These are phyloP conservation scores for Bradysia coprophila DNA, from an alignment of 1,140 invertebrate genomes.

Conservation along the genomic window DNA sequence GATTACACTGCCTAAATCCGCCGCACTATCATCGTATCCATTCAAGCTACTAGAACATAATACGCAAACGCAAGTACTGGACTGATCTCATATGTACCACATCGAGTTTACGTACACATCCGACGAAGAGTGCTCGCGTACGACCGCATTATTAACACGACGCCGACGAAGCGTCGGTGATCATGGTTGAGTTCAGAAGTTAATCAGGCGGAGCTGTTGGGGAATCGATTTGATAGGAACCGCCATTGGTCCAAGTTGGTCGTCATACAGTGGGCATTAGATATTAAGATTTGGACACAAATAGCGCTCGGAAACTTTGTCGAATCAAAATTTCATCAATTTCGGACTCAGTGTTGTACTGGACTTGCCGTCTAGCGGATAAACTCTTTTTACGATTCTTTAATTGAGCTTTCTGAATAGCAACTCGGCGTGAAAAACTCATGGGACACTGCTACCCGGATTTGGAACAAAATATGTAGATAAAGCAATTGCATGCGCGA, in stretches of 20 bases:
- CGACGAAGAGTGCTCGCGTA: too few species aligned
- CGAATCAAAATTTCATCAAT: too few species aligned
- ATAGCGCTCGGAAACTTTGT: slow-evolving; percentile 69
- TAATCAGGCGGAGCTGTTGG: slow-evolving; percentile 28
- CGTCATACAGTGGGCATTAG: slow-evolving; percentile 72
- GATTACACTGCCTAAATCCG: background rate
- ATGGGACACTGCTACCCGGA: slow-evolving; percentile 72
- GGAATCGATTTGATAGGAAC: slow-evolving; percentile 41
- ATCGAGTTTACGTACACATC: slow-evolving; percentile 9
- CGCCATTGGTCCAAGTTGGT: slow-evolving; percentile 51
- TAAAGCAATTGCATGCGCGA: slow-evolving; percentile 78
- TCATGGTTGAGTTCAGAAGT: slow-evolving; percentile 22
- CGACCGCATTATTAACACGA: too few species aligned
- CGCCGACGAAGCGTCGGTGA: slow-evolving; percentile 19
- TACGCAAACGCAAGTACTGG: background rate
- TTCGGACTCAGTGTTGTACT: too few species aligned
- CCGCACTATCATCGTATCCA: background rate
- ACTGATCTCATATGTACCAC: slow-evolving; percentile 14
- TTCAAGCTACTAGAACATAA: background rate
- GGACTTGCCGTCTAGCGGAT: slow-evolving; percentile 89
- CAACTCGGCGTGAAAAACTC: too few species aligned
- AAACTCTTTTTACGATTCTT: too few species aligned
- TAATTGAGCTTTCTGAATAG: too few species aligned
- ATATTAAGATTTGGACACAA: slow-evolving; percentile 68
- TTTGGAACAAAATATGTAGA: slow-evolving; percentile 79